These are phyloP conservation scores for Eumacrocentrus americanus DNA, from an alignment of 2,888 invertebrate species.

Conservation along the genomic window DNA sequence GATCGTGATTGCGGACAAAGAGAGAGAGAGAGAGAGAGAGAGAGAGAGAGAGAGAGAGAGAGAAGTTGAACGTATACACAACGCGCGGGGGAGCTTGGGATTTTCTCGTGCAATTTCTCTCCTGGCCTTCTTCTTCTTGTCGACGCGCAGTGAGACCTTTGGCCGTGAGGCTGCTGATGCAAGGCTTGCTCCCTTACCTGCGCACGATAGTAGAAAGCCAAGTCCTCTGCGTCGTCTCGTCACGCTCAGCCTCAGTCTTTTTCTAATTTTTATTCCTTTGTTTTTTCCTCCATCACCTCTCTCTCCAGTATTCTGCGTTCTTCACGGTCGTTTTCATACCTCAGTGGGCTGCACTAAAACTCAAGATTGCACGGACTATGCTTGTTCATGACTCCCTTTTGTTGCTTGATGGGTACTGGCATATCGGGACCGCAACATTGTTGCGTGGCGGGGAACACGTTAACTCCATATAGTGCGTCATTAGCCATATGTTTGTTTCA, in stretches of 20 bases:
- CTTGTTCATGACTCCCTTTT: neutral
- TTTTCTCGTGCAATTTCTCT: constrained; percentile 37
- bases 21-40: no score
- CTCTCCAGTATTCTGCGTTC: neutral
- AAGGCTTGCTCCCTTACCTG: constrained; percentile 12
- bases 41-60: constrained; percentile 7
- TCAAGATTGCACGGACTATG: neutral
- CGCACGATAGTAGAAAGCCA: constrained; percentile 28
- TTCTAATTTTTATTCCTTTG: neutral
- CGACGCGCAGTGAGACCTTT: constrained; percentile 32
- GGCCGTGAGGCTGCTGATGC: constrained; percentile 19
- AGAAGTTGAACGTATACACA: constrained; percentile 5
- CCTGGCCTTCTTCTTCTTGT: constrained; percentile 37
- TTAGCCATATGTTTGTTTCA: constrained; percentile 21
- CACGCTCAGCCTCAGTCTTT: constrained; percentile 13
- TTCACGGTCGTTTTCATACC: constrained; percentile 4
- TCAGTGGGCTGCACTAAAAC: neutral
- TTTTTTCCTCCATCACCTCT: neutral
- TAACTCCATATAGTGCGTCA: neutral
- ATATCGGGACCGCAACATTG: neutral
- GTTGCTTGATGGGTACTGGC: no score
- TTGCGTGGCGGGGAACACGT: no score
- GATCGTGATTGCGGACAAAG: constrained; percentile 26
- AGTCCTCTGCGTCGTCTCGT: constrained; percentile 29
- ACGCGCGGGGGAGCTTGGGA: constrained; percentile 23